Conservation (phyloP, 1,140 invertebrate genomes). For the Pentalonia nigronervosa region DNA sequence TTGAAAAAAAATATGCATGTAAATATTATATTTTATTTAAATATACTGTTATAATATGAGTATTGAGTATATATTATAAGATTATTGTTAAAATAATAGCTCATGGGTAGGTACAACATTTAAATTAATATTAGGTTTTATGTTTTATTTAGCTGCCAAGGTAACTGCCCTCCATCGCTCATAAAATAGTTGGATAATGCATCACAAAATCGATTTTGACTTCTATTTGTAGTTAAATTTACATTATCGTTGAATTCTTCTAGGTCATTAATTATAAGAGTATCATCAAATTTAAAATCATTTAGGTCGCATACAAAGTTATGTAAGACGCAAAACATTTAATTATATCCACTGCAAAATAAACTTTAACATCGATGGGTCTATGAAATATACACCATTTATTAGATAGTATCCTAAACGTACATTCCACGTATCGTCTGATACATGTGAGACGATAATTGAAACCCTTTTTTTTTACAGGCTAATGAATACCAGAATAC, state of each 20-base stretch:
- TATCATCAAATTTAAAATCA: background rate
- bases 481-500: constrained; percentile 53
- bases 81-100: too few species aligned
- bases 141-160: constrained; percentile 8
- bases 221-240: constrained; percentile 13
- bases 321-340: background rate
- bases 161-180: background rate
- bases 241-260: background rate
- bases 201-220: constrained; percentile 13
- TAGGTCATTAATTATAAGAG: background rate
- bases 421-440: constrained; percentile 64
- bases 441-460: constrained; percentile 63
- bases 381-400: constrained; percentile 62
- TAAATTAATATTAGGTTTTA: too few species aligned
- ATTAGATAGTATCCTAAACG: constrained; percentile 63
- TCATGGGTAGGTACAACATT: too few species aligned
- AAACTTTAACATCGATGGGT: constrained; percentile 59
- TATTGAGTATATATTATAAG: too few species aligned
- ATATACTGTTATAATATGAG: too few species aligned
- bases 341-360: background rate
- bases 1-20: too few species aligned
- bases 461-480: constrained; percentile 62
- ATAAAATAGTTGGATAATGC: constrained; percentile 14
- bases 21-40: too few species aligned
- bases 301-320: background rate